These are phyloP conservation scores for Trachelipus rathkii DNA, from an alignment of 1,140 invertebrate species.

Conservation along the genomic window DNA sequence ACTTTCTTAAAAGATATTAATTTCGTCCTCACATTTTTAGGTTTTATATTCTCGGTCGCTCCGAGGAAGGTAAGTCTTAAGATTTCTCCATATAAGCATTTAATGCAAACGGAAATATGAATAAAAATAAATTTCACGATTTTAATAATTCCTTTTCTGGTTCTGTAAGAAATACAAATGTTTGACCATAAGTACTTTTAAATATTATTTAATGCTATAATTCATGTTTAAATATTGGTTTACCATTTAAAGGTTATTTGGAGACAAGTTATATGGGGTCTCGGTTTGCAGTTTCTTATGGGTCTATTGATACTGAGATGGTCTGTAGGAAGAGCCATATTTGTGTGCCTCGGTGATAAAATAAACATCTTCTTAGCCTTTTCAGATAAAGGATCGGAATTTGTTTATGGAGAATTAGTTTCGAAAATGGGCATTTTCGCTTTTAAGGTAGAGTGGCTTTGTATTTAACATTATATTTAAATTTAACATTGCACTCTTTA, in stretches of 20 bases:
- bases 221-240: no score
- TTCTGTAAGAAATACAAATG: no score
- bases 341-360: conserved; percentile 23
- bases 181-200: no score
- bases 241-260: conserved; percentile 5
- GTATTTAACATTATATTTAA: no score
- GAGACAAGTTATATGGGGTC: conserved; percentile 25
- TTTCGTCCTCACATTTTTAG: conserved; percentile 18
- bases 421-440: neutral
- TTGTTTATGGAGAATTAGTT: conserved; percentile 21
- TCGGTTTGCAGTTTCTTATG: conserved; percentile 26
- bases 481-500: no score
- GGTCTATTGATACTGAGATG: conserved; percentile 26
- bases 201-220: no score
- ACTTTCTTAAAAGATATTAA: no score
- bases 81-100: no score
- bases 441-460: neutral
- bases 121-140: no score
- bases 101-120: no score
- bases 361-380: conserved; percentile 13
- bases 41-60: conserved; percentile 24
- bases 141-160: no score
- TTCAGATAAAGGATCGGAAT: conserved; percentile 23
- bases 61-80: conserved; percentile 12
- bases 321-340: conserved; percentile 20